Conservation (phyloP, 2,888 invertebrate genomes). For the Pinctada fucata region DNA sequence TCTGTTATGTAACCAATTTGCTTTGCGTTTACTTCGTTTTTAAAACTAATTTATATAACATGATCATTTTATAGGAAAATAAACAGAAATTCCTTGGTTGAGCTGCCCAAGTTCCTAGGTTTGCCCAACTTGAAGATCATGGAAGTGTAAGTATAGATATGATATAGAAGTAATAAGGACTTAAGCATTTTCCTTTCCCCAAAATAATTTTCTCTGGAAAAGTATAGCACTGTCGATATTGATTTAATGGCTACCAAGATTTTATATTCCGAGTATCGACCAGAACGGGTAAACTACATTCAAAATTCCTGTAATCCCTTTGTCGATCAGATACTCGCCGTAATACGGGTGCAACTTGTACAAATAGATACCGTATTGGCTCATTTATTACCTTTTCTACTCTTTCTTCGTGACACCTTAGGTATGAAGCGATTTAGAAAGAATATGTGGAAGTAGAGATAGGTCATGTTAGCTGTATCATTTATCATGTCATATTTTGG, state of each 20-base stretch:
- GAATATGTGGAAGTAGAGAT: not conserved
- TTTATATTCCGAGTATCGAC: too few relatives aligned
- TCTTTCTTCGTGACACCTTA: not conserved
- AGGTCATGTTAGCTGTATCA: not conserved
- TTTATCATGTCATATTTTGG: not conserved
- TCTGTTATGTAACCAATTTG: too few relatives aligned
- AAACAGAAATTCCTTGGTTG: slow-evolving; percentile 80
- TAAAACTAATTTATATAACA: too few relatives aligned
- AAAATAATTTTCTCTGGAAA: too few relatives aligned
- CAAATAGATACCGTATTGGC: not conserved
- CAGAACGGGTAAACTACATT: too few relatives aligned
- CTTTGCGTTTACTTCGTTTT: too few relatives aligned
- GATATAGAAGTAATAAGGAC: not conserved
- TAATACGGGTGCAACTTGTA: not conserved
- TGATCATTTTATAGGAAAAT: slow-evolving; percentile 77
- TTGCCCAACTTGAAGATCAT: slow-evolving; percentile 77
- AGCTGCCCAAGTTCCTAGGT: slow-evolving; percentile 79
- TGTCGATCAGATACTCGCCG: too few relatives aligned
- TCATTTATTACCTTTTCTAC: not conserved
- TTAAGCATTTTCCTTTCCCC: too few relatives aligned
- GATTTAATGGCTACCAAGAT: too few relatives aligned
- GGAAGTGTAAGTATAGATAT: slow-evolving; percentile 78
- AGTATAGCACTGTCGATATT: too few relatives aligned
- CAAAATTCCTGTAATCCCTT: too few relatives aligned
- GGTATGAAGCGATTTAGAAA: not conserved